These are phyloP conservation scores for Sinocyclocheilus maitianheensis DNA, from an alignment of 2,113 vertebrate species.

Conservation along the genomic window DNA sequence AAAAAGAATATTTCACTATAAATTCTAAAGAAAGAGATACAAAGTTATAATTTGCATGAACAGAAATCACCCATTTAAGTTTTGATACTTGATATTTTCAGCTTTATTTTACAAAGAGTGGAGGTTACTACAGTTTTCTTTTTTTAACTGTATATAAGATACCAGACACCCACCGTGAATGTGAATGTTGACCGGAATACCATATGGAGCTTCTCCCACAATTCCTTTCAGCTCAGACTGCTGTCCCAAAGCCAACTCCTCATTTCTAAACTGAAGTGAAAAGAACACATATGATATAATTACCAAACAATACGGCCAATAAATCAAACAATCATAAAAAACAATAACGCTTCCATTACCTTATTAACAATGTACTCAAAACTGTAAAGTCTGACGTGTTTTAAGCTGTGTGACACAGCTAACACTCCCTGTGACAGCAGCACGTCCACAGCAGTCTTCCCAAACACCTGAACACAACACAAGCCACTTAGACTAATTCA, in stretches of 20 bases:
- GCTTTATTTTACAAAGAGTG: too few relatives aligned
- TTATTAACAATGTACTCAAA: constrained; percentile 86
- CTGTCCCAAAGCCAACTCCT: constrained; percentile 81
- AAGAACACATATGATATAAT: neutral
- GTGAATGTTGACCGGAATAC: constrained; percentile 93
- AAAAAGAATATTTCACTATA: neutral
- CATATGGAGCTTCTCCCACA: constrained; percentile 88
- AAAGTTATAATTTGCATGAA: neutral
- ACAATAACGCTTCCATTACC: constrained; percentile 67
- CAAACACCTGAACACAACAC: constrained; percentile 83
- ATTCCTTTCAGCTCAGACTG: constrained; percentile 81
- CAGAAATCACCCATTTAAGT: neutral
- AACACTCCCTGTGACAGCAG: constrained; percentile 88
- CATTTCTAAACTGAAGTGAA: constrained; percentile 81
- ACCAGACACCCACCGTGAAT: constrained; percentile 81
- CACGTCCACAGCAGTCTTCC: constrained; percentile 85
- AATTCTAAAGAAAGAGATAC: neutral
- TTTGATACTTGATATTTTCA: neutral
- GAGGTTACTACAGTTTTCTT: too few relatives aligned
- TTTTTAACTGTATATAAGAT: neutral
- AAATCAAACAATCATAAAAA: neutral
- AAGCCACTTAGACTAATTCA: neutral
- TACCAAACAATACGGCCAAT: neutral
- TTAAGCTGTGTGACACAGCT: constrained; percentile 87
- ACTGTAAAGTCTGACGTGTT: constrained; percentile 89